Evolutionary conservation across 1,140 invertebrate genomes (phyloP).

Genomic region (Grapholita molesta): DNA sequence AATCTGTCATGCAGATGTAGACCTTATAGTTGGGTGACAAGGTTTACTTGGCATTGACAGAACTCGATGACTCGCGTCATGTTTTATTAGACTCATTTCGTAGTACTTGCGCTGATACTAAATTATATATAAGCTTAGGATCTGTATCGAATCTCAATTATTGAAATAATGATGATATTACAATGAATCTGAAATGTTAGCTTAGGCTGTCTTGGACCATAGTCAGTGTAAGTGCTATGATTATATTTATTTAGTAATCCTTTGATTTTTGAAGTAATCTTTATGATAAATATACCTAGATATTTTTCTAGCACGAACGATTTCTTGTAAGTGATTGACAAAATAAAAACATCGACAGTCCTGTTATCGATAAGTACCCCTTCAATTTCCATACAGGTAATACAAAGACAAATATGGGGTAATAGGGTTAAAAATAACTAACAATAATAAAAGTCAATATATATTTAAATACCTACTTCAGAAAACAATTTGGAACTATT

Average conservation of each 20-base stretch:
- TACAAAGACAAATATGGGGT: too few species aligned
- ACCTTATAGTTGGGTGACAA: background rate
- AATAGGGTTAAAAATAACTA: too few species aligned
- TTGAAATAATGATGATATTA: conserved; percentile 9
- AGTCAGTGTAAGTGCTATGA: conserved; percentile 35
- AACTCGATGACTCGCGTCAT: conserved; percentile 14
- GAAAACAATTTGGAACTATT: too few species aligned
- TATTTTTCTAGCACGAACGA: too few species aligned
- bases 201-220: conserved; percentile 21
- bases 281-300: too few species aligned
- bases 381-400: too few species aligned
- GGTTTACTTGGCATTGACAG: conserved; percentile 1
- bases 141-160: conserved; percentile 18
- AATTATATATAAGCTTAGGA: conserved; percentile 23
- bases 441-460: too few species aligned
- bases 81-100: conserved; percentile 25
- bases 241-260: conserved; percentile 15
- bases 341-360: too few species aligned
- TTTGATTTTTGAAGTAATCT: background rate
- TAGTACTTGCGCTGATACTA: conserved; percentile 29
- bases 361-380: too few species aligned
- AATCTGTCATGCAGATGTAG: background rate
- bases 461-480: too few species aligned
- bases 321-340: too few species aligned
- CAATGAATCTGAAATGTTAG: conserved; percentile 6